These are phyloP conservation scores for Tetragnatha versicolor DNA, from an alignment of 1,140 invertebrate genomes.

Conservation along the genomic window DNA sequence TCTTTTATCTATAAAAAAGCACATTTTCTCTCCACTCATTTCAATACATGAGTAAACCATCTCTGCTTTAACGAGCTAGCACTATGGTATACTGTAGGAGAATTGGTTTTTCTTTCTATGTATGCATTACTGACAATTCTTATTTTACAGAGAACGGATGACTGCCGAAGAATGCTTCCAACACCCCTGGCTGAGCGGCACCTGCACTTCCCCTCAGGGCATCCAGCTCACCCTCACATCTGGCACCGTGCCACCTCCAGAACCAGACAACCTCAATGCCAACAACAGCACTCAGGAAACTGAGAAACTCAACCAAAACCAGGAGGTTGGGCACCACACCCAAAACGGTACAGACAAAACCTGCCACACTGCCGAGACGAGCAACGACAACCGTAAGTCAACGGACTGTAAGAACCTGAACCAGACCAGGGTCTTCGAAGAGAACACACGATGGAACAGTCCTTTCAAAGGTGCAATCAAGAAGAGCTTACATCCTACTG, in stretches of 20 bases:
- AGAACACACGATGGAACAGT: too few species aligned
- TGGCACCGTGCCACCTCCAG: neutral
- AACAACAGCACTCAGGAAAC: neutral
- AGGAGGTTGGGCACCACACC: neutral
- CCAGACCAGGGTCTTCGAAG: neutral
- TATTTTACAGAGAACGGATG: slow-evolving; percentile 68
- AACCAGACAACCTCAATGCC: neutral
- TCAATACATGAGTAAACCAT: neutral
- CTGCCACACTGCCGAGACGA: neutral
- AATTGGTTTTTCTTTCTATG: neutral
- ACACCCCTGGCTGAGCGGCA: slow-evolving; percentile 70
- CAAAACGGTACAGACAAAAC: neutral
- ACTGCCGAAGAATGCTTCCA: slow-evolving; percentile 71
- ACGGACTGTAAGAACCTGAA: neutral
- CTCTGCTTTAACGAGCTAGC: neutral
- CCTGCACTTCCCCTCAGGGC: neutral
- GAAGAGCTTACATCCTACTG: too few species aligned
- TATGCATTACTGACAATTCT: neutral
- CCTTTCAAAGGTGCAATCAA: too few species aligned
- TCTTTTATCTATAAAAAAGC: neutral
- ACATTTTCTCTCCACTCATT: neutral
- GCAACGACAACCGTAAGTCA: neutral
- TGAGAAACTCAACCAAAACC: neutral
- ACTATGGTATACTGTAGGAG: neutral
- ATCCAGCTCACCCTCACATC: slow-evolving; percentile 15